Evolutionary conservation across 2,113 vertebrate genomes (phyloP).

Genomic region (Vulpes lagopus): DNA sequence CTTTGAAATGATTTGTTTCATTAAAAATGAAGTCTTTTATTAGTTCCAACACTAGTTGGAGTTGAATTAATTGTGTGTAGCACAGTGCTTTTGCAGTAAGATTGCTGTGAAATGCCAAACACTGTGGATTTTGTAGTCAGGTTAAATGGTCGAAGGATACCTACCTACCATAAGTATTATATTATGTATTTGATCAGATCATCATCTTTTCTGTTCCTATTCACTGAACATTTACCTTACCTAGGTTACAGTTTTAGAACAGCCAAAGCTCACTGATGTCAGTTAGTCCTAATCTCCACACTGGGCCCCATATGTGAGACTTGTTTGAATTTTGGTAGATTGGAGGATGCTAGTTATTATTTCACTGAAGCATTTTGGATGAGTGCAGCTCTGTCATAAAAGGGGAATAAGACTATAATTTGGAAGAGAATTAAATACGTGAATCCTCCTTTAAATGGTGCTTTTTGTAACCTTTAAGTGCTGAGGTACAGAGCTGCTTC

Average conservation of each 20-base stretch:
- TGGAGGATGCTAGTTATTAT: not conserved
- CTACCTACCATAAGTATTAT: not conserved
- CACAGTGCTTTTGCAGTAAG: constrained; percentile 22
- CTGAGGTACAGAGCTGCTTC: not conserved
- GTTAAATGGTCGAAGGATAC: not conserved
- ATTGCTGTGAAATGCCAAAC: constrained; percentile 4
- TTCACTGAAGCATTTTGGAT: constrained; percentile 6
- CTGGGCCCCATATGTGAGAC: not conserved
- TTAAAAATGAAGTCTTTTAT: constrained; percentile 46
- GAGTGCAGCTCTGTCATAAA: not conserved
- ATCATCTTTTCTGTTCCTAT: not conserved
- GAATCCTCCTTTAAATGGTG: constrained; percentile 59
- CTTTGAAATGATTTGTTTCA: constrained; percentile 37
- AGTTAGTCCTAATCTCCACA: not conserved
- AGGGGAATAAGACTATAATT: not conserved
- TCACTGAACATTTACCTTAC: not conserved
- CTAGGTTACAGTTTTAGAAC: not conserved
- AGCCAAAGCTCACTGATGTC: not conserved
- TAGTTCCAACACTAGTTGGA: not conserved
- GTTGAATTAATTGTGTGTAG: not conserved
- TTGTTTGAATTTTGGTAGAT: constrained; percentile 38
- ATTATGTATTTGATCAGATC: not conserved
- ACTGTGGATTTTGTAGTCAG: not conserved
- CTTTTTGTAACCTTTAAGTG: constrained; percentile 61
- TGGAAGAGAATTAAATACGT: not conserved